Evolutionary conservation across 2,797 vertebrate species (phyloP).

Genomic region (Characodon lateralis): DNA sequence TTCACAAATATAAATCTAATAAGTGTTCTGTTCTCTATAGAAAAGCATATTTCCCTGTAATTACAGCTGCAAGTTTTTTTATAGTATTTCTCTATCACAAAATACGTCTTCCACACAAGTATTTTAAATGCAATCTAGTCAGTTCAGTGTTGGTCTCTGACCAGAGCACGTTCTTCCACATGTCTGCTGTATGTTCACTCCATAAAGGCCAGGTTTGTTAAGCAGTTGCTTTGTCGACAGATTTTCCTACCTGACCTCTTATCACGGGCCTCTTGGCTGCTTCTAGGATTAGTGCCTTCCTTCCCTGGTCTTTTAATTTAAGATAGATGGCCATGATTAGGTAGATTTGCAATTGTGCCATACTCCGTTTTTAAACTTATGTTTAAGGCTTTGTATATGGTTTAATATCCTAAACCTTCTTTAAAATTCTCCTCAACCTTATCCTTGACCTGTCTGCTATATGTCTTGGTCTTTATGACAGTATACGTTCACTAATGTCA

Average conservation of each 20-base stretch:
- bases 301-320: not conserved
- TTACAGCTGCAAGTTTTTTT: not conserved
- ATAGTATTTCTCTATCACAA: not conserved
- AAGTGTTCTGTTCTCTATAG: not conserved
- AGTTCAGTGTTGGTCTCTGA: not conserved
- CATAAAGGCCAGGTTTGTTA: not conserved
- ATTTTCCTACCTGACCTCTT: not conserved
- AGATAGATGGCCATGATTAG: not conserved
- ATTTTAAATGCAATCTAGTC: not conserved
- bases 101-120: not conserved
- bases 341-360: not conserved
- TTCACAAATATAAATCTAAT: not conserved
- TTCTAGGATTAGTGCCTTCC: not conserved
- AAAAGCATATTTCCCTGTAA: not conserved
- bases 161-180: not conserved
- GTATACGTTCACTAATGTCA: not conserved
- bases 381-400: not conserved
- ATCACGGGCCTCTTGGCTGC: not conserved
- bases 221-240: not conserved
- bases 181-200: not conserved
- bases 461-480: not conserved
- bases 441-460: not conserved
- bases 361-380: not conserved
- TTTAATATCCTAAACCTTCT: not conserved
- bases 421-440: not conserved